phyloP scores from a whole-genome alignment of 2,113 vertebrate genomes.

The Apaloderma vittatum region DNA sequence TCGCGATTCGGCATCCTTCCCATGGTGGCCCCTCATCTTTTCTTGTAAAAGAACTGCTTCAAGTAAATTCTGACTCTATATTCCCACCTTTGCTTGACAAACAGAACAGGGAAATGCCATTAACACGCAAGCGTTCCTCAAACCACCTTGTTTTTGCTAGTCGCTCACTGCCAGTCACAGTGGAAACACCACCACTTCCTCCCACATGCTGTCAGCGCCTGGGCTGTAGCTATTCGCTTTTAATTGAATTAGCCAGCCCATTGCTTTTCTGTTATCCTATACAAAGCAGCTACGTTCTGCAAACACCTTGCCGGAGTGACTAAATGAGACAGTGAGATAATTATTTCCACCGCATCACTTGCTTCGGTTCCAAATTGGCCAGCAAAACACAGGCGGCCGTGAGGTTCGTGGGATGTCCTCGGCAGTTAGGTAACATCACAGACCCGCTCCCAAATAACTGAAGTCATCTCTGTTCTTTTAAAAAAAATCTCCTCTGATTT shows the following conservation, averaged over 20 bases:
- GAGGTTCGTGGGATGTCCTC: not conserved
- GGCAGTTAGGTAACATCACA: not conserved
- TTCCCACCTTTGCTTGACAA: constrained; percentile 80
- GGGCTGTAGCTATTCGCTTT: constrained; percentile 26
- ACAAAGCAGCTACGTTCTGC: constrained; percentile 1
- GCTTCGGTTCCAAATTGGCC: constrained; percentile 27
- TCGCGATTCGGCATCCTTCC: not conserved
- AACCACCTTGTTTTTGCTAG: constrained; percentile 78
- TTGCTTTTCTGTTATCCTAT: constrained; percentile 41
- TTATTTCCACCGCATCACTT: constrained; percentile 71
- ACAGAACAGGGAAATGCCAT: constrained; percentile 83
- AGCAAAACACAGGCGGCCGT: not conserved
- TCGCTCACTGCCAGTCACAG: constrained; percentile 70
- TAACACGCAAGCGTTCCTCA: constrained; percentile 75
- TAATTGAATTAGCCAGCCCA: constrained; percentile 59
- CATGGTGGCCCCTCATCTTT: constrained; percentile 39
- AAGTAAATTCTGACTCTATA: constrained; percentile 70
- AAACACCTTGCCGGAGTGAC: constrained; percentile 13
- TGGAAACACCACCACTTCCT: constrained; percentile 85
- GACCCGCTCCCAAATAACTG: not conserved
- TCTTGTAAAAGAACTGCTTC: constrained; percentile 77
- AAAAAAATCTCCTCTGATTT: not conserved
- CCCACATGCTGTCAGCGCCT: constrained; percentile 76
- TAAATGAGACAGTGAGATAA: constrained; percentile 55
- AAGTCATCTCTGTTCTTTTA: not conserved